Base-by-base conservation (phyloP, 2,113 vertebrate genomes). In the Leuciscus idus region DNA sequence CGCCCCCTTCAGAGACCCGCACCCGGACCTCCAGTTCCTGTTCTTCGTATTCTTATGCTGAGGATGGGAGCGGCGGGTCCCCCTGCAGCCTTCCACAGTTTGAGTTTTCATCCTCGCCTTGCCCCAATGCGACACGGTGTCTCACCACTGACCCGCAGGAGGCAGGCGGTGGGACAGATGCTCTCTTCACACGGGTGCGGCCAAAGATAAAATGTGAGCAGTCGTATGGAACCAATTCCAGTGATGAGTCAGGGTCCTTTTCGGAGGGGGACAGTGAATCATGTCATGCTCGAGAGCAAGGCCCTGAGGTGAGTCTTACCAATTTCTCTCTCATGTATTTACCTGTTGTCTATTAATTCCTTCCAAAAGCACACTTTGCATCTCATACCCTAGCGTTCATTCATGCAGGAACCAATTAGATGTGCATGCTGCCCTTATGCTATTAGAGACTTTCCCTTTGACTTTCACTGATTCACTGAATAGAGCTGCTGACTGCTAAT, bases 221-320 rank as follows among this genome's bases (percentile, higher is more conserved):
- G 95, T 98, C 98, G 77, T 99, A 99, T 30, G 98, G 96, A 95
- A 98, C 96, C 96, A 99, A 99, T 95, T 99, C 98, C 90, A 99
- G 98, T 85, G 98, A 99, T 81, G 98, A 99, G 91, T 99, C 98
- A 6, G 98, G 97, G 91, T 99, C 98, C 62, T 98, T 99, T 93
- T 99, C 98, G 83, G 98, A 99, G 96, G 98, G 97, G 93, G 98
- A 99, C 96, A 99, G 98, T 91, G 98, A 99, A 94, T 99, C 98
- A 92, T 99, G 98, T 94, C 95, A 97, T 84, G 96, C 96, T 88
- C 97, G 97, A 94, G 97, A 99, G 89, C 96, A 94, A 93, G 97
- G 98, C 87, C 95, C 96, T 92, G 98, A 99, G 97, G 98, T 99
- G 96, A 94, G 94, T 91, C 85, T 68, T 8, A 28, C 21, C 75